phyloP scores from a whole-genome alignment of 1,140 invertebrate species.

The Aculops lycopersici region DNA sequence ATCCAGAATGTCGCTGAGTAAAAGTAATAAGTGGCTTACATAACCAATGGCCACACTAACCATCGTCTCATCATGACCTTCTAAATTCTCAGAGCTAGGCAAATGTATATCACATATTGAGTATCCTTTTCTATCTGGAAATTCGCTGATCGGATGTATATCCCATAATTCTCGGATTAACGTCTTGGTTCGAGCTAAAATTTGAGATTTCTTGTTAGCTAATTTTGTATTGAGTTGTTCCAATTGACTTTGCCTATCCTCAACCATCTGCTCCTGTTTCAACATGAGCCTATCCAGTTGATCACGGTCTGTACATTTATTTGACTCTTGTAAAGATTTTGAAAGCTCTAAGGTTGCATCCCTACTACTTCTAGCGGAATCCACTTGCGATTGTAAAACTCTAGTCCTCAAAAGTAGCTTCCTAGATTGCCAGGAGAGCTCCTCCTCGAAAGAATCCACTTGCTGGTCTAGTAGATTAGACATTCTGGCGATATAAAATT shows the following conservation, averaged over 20 bases:
- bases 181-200: conserved; percentile 6
- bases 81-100: conserved; percentile 32
- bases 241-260: conserved; percentile 4
- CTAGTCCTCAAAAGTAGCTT: too few species aligned
- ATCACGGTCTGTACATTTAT: too few species aligned
- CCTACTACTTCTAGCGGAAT: too few species aligned
- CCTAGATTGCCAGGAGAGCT: too few species aligned
- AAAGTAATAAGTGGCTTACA: conserved; percentile 38
- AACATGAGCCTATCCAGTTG: conserved; percentile 18
- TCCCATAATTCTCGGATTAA: conserved; percentile 2
- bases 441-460: too few species aligned
- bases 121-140: conserved; percentile 21
- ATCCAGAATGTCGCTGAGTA: conserved; percentile 43
- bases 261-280: conserved; percentile 6
- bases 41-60: conserved; percentile 42
- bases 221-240: conserved; percentile 3
- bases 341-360: too few species aligned
- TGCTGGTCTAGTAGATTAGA: too few species aligned
- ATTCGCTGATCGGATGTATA: conserved; percentile 14
- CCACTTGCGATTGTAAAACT: too few species aligned
- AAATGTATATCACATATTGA: conserved; percentile 34
- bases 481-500: too few species aligned
- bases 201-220: conserved; percentile 6
- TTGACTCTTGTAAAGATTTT: too few species aligned
- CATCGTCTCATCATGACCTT: conserved; percentile 26